Base-by-base conservation (phyloP, 2,888 invertebrate species). In the Cheilosia soror region DNA sequence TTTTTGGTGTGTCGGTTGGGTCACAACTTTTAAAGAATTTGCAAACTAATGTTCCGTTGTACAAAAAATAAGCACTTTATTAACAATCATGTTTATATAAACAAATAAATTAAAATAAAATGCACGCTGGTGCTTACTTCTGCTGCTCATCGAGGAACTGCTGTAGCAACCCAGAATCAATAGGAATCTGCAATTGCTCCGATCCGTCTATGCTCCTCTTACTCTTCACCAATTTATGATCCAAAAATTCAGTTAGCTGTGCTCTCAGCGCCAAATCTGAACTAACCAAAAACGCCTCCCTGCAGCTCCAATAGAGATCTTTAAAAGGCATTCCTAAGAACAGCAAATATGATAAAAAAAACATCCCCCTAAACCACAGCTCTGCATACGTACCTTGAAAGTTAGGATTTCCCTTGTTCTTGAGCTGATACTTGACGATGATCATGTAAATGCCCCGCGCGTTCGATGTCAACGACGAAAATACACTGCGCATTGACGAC, bases 201-300 rank as follows among this genome's bases (percentile, higher is more conserved):
- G 95, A 94, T 40, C 97, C 98, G 91, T 98, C 98, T 33, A 93
- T 93, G 15, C 95, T 96, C 89, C 97, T 94, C 90, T 96, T 96
- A 73, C 95, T 95, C 91, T 95, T 96, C 4, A 98, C 95, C 88
- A 99, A 93, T 91, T 98, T 97, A 92, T 99, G 99, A 92, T 99
- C 99, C 62, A 97, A 93, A 92, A 99, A 99, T 93, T 99, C 99
- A 0, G 97, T 98, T 2, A 99, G 93, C 89, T 98, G 98, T 5
- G 98, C 96, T 87, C 98, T 94, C 78, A 99, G 92, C 0, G 98
- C 98, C 71, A 97, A 93, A 92, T 99, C 98, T 0, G 97, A 97
- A 91, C 97, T 98, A 0, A 98, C 98, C 44, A 98, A 93, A 92
- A 99, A 98, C 25, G 95, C 95, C 92, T 98, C 98, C 49, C 98